Percentiles rank a stretch among this genome's conserved stretches.
Conservation (phyloP, 2,113 vertebrate species). For the Fregetta grallaria region DNA sequence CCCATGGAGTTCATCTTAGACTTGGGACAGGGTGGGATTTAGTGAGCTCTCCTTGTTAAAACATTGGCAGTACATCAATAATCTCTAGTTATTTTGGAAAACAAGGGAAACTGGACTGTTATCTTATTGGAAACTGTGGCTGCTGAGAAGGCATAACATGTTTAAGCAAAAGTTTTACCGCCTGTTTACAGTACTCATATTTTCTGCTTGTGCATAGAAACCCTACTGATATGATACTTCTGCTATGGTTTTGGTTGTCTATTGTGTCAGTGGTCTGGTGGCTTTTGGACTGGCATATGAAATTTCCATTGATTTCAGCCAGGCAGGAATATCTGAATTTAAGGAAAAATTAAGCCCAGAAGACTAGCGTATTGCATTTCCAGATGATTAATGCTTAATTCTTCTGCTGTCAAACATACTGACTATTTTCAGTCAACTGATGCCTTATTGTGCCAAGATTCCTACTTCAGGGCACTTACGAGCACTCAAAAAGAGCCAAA, state of each 20-base stretch:
- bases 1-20: background rate
- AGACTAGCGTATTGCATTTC: background rate
- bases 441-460: background rate
- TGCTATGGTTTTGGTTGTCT: background rate
- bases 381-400: background rate
- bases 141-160: constrained; percentile 5
- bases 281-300: background rate
- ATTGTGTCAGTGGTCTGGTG: background rate
- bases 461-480: background rate
- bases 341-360: background rate
- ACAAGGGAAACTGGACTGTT: background rate
- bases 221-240: background rate
- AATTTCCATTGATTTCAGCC: background rate
- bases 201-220: background rate
- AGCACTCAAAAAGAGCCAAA: background rate
- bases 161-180: background rate
- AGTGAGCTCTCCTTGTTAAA: constrained; percentile 14
- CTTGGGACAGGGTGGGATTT: constrained; percentile 40
- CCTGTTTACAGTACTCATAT: background rate
- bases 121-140: background rate
- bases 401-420: background rate
- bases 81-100: constrained; percentile 45
- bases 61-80: constrained; percentile 45
- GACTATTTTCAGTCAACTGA: background rate
- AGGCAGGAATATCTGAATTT: background rate